Conservation (phyloP, 2,113 vertebrate genomes). For the Lepus europaeus region DNA sequence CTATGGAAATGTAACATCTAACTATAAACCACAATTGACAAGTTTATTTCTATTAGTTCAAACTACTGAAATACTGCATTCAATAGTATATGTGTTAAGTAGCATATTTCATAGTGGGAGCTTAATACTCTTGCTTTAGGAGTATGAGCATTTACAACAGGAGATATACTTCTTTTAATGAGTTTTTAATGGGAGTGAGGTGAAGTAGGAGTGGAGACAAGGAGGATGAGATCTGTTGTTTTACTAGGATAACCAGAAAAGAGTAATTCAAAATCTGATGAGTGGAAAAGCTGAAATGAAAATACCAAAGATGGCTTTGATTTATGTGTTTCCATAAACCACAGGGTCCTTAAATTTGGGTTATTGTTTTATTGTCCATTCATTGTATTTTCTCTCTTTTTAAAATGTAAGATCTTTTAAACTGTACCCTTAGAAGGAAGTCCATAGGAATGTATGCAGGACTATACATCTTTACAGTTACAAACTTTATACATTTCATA, state of each 20-base stretch:
- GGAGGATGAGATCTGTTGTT: background rate
- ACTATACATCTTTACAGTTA: no score
- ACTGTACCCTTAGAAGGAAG: no score
- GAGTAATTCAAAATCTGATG: background rate
- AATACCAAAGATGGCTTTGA: conserved; percentile 32
- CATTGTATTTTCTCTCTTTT: background rate
- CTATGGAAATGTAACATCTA: conserved; percentile 83
- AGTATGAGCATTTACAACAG: conserved; percentile 76
- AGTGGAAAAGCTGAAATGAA: conserved; percentile 29
- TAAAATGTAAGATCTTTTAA: background rate
- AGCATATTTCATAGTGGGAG: conserved; percentile 79
- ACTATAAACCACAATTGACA: conserved; percentile 83
- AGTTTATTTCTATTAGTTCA: conserved; percentile 85
- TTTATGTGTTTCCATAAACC: conserved; percentile 10
- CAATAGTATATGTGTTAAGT: conserved; percentile 75
- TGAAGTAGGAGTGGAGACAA: background rate
- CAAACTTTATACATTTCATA: no score
- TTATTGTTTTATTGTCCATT: background rate
- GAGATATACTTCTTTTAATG: conserved; percentile 60
- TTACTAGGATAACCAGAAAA: background rate
- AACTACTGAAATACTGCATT: conserved; percentile 83
- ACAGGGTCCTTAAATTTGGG: background rate
- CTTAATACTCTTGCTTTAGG: conserved; percentile 78
- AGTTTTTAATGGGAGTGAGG: background rate
- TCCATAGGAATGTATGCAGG: no score